Base-by-base conservation (phyloP, 2,797 vertebrate genomes). In the Artibeus lituratus region DNA sequence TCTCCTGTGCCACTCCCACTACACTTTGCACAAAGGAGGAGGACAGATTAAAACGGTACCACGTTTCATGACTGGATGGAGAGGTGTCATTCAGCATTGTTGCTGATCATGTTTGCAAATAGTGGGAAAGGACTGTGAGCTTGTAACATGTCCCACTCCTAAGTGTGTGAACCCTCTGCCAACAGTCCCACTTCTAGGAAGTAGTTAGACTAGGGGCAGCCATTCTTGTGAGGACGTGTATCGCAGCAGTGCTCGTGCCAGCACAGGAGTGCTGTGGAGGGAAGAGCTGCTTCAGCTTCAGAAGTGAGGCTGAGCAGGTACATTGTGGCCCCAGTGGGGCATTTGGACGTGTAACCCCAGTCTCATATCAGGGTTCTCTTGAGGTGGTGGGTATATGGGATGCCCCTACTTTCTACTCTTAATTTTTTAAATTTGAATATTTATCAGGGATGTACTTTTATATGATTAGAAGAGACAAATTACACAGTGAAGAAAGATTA, bases 261-360 rank as follows among this genome's bases (percentile, higher is more conserved):
- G 76, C 62, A 12, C n/a, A 26, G 15, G 62, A 39, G 74, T 1
- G 19, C n/a, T 4, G 0, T 32, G 35, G 49, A 70, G 35, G 32
- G 57, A 53, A 53, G 49, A 53, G 62, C 29, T 35, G 10, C 74
- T 42, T 24, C 1, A 1, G n/a, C 11, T 49, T 42, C 7, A 18
- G 37, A 55, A 81, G 62, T 0, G 10, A 55, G 62, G 37, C 10
- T 0, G 5, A 24, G 21, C 39, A n/a, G 57, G 21, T 19, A 16
- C 3, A 5, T 2, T n/a, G 35, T 42, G 74, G 5, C 35, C 32
- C 2, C 24, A 37, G n/a, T 11, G 0, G 44, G 37, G 2, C 10
- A 8, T 22, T n/a, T 83, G 42, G 80, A 47, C 39, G n/a, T 7
- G 1, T n/a, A 62, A 82, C 80, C 57, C 16, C 44, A 5, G 15